phyloP scores from a whole-genome alignment of 1,140 invertebrate genomes.

The Leptopilina boulardi region DNA sequence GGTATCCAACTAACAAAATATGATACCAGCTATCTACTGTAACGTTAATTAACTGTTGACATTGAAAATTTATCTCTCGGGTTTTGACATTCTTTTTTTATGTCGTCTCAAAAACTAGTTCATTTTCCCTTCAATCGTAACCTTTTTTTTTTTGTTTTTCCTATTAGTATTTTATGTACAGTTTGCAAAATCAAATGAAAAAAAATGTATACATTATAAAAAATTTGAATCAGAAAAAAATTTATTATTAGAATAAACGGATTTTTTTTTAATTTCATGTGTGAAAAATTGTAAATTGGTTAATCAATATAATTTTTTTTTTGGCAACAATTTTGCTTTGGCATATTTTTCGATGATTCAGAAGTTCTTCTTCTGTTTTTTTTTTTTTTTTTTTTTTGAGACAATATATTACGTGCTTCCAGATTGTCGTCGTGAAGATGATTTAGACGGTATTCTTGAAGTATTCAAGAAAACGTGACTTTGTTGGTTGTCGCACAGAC shows the following conservation, averaged over 20 bases:
- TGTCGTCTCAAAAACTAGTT: neutral
- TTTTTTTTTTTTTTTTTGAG: neutral
- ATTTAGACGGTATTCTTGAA: neutral
- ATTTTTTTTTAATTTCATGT: no score
- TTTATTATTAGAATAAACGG: no score
- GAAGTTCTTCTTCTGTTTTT: no score
- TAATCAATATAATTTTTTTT: no score
- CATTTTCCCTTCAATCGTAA: neutral
- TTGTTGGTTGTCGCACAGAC: neutral
- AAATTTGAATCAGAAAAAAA: no score
- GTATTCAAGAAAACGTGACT: slow-evolving; percentile 11
- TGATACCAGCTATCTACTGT: neutral
- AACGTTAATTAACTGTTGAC: slow-evolving; percentile 42
- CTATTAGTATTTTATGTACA: no score
- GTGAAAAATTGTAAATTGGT: no score
- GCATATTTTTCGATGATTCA: neutral
- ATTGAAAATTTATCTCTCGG: neutral
- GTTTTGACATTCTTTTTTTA: neutral
- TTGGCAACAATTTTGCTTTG: no score
- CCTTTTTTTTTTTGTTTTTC: neutral
- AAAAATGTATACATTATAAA: no score
- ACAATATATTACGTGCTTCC: slow-evolving; percentile 13
- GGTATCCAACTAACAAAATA: slow-evolving; percentile 45
- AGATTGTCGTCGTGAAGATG: neutral
- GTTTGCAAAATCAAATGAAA: no score